Evolutionary conservation across 2,797 vertebrate species (phyloP), one percentile per base, ranked within the genome.

Genomic region (Alca torda): DNA sequence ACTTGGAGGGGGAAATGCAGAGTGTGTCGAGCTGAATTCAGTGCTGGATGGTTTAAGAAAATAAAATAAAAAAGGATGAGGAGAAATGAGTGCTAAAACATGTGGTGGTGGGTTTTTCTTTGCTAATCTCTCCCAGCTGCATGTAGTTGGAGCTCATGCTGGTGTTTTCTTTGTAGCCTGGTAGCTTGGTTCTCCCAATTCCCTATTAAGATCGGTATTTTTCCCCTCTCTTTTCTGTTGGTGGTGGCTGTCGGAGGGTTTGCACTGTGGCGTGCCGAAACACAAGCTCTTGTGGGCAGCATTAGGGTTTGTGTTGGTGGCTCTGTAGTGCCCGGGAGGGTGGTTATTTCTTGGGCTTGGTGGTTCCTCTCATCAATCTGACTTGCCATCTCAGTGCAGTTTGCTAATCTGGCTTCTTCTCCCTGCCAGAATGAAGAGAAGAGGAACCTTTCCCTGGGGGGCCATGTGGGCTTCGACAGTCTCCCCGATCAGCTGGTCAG

Each of bases 391-490:
- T 65, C 65, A 3, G 28, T 33, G 75, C 39, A 20, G 31, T 63
- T 75, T 46, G 51, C 85, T 97, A 68, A 97, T 16, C 35, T 14
- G 25, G 10, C 18, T 87, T 50, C 41, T 87, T 89, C 28, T 95
- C 75, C 60, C 50, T 77, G 10, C 46, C 97, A 99, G 99, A 99
- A 98, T 81, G 98, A 99, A 97, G 99, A 99, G 94, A 99, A 99
- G 76, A 98, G 99, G 73, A 99, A 97, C 98, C 99, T 99, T 57
- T 98, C 97, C 83, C 98, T 99, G 95, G 99, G 99, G 1, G 99
- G 99, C 97, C 99, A 99, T 98, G 99, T 99, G 65, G 99, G 99
- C 84, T 99, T 99, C 3, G 99, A 99, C 98, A 99, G 99, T 95
- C 99, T 99, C 95, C 99, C 99, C 0, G 99, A 99, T 94, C 99